Conservation (phyloP, 1,140 invertebrate genomes). For the Panulirus ornatus region DNA sequence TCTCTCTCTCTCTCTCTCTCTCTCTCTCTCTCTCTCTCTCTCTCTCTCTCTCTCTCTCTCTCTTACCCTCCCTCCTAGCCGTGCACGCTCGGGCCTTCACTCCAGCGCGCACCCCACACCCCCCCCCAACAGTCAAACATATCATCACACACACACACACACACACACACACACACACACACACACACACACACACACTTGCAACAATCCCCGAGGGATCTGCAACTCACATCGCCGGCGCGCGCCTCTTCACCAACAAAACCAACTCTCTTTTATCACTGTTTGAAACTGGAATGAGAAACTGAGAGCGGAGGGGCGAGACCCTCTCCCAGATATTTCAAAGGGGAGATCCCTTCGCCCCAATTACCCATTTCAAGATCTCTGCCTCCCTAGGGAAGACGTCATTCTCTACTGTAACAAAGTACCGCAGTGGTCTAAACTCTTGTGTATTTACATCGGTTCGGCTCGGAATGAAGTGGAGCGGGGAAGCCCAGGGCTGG, state of each 20-base stretch:
- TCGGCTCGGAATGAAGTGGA: constrained; percentile 11
- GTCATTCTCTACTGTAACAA: constrained; percentile 63
- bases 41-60: constrained; percentile 11
- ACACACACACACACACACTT: constrained; percentile 40
- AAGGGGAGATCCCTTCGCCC: constrained; percentile 34
- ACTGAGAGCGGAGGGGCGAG: constrained; percentile 12
- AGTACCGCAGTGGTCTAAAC: constrained; percentile 57
- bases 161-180: constrained; percentile 51
- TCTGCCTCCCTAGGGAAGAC: constrained; percentile 48
- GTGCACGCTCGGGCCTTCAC: not conserved
- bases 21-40: constrained; percentile 16
- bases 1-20: constrained; percentile 28
- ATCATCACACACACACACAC: constrained; percentile 51
- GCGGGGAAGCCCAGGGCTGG: not conserved
- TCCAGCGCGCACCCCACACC: not conserved
- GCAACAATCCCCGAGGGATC: constrained; percentile 16
- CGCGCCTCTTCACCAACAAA: constrained; percentile 47
- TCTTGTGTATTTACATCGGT: constrained; percentile 62
- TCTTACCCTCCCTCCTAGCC: not conserved
- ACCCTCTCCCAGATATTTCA: constrained; percentile 39
- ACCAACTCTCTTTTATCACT: constrained; percentile 61
- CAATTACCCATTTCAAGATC: constrained; percentile 73
- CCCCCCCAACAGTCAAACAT: constrained; percentile 41
- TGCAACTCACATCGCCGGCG: constrained; percentile 61
- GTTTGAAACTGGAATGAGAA: constrained; percentile 68